A percentile compares a stretch with the other conserved stretches of the same genome.
Conservation (phyloP, 1,140 invertebrate genomes). For the Pentalonia nigronervosa region DNA sequence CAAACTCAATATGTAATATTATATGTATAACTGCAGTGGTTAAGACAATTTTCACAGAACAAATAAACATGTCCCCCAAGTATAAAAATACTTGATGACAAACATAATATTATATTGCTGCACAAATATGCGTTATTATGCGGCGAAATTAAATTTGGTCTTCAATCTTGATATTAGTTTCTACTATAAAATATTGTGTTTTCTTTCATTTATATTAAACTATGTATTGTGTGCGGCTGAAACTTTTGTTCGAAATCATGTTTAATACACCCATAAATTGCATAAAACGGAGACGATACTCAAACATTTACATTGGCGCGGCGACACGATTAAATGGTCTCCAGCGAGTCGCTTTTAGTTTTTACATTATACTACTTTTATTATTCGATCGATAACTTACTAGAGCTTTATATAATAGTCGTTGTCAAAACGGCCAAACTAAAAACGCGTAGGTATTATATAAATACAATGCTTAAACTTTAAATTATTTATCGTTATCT, state of each 20-base stretch:
- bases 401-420: background rate
- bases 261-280: background rate
- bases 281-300: background rate
- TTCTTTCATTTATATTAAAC: background rate
- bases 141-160: background rate
- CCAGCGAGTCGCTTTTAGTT: background rate
- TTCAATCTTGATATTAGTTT: background rate
- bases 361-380: background rate
- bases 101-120: background rate
- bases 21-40: background rate
- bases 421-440: background rate
- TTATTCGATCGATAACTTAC: slow-evolving; percentile 8
- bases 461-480: background rate
- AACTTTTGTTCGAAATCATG: background rate
- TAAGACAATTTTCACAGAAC: background rate
- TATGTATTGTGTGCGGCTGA: background rate
- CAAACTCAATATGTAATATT: background rate
- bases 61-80: background rate
- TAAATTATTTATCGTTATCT: background rate
- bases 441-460: background rate
- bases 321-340: slow-evolving; percentile 12
- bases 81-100: background rate
- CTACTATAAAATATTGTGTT: background rate
- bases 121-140: background rate
- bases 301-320: slow-evolving; percentile 15